phyloP scores from a whole-genome alignment of 2,113 vertebrate species.

The Dendrocopos noguchii region DNA sequence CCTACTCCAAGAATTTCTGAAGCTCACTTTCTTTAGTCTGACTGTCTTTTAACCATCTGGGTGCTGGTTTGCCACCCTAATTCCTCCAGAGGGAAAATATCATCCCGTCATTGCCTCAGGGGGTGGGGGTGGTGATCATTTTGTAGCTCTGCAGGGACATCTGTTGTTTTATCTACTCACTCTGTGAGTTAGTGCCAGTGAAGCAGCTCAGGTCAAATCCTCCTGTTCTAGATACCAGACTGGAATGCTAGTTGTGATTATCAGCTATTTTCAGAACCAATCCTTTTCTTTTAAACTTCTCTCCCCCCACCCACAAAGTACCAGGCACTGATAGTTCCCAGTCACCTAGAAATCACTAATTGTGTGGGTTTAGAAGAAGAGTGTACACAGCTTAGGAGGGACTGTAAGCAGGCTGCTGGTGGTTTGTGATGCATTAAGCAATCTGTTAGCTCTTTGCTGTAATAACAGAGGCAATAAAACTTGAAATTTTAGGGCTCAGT shows the following conservation, averaged over 20 bases:
- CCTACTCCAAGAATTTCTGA: conserved; percentile 8
- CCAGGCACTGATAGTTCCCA: neutral
- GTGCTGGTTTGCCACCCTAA: neutral
- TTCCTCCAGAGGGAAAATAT: neutral
- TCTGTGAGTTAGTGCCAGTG: neutral
- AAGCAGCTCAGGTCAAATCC: neutral
- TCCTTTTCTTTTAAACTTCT: neutral
- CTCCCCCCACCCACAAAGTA: accelerated
- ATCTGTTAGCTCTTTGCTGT: neutral
- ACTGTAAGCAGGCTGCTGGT: neutral
- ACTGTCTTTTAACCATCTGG: neutral
- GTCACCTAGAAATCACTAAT: neutral
- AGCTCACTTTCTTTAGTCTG: neutral
- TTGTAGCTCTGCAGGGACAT: neutral
- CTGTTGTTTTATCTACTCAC: neutral
- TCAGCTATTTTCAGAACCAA: neutral
- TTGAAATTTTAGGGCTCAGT: neutral
- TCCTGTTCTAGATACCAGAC: neutral
- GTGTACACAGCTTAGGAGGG: neutral
- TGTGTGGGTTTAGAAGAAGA: neutral
- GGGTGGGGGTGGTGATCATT: neutral
- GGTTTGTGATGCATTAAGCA: neutral
- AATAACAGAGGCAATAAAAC: neutral
- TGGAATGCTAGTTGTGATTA: neutral
- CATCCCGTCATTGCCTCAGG: neutral